Evolutionary conservation across 2,888 invertebrate genomes (phyloP).

Genomic region (Amphimallon solstitiale): DNA sequence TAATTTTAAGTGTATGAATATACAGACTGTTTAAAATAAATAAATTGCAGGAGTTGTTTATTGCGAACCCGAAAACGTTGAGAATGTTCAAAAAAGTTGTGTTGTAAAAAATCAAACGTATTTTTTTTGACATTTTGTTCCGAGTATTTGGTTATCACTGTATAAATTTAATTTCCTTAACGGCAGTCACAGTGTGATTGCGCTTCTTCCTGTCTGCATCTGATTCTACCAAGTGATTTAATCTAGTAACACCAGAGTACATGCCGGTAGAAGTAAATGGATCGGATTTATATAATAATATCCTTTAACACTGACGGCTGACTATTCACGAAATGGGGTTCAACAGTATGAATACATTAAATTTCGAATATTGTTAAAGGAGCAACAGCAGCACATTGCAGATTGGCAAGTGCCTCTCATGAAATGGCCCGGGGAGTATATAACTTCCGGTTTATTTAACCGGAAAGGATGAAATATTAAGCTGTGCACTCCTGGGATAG

Average conservation of each 20-base stretch:
- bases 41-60: too few relatives aligned
- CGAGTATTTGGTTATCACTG: too few relatives aligned
- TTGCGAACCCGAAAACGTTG: too few relatives aligned
- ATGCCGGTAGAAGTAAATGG: constrained; percentile 4
- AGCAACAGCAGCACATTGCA: constrained; percentile 10
- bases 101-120: too few relatives aligned
- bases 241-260: not conserved
- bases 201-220: not conserved
- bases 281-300: constrained; percentile 12
- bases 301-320: not conserved
- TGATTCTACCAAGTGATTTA: constrained; percentile 6
- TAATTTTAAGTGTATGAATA: too few relatives aligned
- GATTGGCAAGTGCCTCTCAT: constrained; percentile 19
- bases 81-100: too few relatives aligned
- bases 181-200: not conserved
- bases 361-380: not conserved
- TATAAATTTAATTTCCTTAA: not conserved
- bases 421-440: not conserved
- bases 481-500: constrained; percentile 31
- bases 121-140: too few relatives aligned
- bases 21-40: too few relatives aligned
- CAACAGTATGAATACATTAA: not conserved
- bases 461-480: constrained; percentile 32
- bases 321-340: not conserved
- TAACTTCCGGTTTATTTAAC: constrained; percentile 26